A percentile compares a stretch with the other conserved stretches of the same genome.
Conservation (phyloP, 2,113 vertebrate genomes). For the Ammodytes dubius region DNA sequence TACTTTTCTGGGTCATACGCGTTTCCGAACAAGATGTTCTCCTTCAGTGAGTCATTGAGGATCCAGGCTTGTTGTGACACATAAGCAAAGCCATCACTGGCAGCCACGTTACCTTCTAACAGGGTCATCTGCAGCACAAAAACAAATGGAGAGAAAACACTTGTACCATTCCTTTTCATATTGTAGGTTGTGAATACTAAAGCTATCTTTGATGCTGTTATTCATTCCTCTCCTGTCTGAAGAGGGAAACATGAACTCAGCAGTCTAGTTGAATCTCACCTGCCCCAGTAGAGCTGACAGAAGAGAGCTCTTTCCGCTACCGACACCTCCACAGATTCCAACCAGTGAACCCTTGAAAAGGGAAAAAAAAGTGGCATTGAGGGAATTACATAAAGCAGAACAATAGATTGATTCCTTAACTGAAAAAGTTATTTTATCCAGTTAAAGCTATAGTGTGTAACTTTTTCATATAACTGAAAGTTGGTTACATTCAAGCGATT, state of each 20-base stretch:
- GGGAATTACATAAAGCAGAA: background rate
- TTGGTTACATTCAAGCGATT: no score
- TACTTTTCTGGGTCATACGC: conserved; percentile 82
- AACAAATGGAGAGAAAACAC: conserved; percentile 2
- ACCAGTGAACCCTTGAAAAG: conserved; percentile 83
- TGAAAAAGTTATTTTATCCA: no score
- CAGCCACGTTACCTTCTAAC: conserved; percentile 83
- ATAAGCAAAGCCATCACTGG: conserved; percentile 82
- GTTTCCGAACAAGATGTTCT: conserved; percentile 88
- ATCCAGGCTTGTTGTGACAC: conserved; percentile 89
- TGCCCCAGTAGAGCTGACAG: conserved; percentile 88
- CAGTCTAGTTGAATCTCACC: conserved; percentile 72
- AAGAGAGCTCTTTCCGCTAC: conserved; percentile 88
- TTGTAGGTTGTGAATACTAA: background rate
- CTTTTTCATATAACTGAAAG: no score
- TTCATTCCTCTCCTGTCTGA: background rate
- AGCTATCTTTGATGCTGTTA: background rate
- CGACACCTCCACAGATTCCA: conserved; percentile 87
- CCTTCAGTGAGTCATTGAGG: conserved; percentile 85
- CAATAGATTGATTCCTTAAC: background rate
- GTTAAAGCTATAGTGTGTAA: no score
- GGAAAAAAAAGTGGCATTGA: background rate
- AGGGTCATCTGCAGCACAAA: conserved; percentile 83
- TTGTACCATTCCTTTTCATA: conserved; percentile 9
- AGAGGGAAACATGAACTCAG: conserved; percentile 11